Evolutionary conservation across 2,113 vertebrate genomes (phyloP).

Genomic region (Lontra canadensis): DNA sequence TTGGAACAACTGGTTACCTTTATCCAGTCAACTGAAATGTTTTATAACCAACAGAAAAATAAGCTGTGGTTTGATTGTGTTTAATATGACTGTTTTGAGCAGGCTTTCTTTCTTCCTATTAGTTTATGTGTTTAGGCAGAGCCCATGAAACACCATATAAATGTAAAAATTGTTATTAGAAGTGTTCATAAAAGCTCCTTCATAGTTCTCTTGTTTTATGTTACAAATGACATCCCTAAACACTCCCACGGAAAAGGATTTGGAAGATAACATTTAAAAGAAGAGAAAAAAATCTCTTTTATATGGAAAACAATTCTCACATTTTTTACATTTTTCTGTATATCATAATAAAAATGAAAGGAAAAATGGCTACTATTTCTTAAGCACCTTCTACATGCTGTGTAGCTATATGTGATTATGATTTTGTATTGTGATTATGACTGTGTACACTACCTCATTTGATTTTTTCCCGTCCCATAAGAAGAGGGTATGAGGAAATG

Average conservation of each 20-base stretch:
- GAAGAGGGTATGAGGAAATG: neutral
- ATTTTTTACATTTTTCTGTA: neutral
- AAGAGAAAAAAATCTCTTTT: neutral
- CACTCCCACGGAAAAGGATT: neutral
- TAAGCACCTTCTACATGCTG: neutral
- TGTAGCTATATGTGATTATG: neutral
- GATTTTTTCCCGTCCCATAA: neutral
- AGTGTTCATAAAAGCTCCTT: conserved; percentile 27
- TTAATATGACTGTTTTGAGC: neutral
- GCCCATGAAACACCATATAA: conserved; percentile 33
- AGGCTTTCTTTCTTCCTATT: neutral
- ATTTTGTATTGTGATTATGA: neutral
- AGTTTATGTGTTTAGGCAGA: neutral
- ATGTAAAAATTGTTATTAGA: conserved; percentile 45
- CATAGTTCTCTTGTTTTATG: conserved; percentile 33
- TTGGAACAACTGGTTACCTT: neutral
- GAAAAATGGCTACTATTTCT: neutral
- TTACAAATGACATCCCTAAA: conserved; percentile 26
- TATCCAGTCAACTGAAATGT: neutral
- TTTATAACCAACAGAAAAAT: neutral
- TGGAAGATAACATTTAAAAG: conserved; percentile 9
- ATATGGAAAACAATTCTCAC: neutral
- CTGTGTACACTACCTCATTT: neutral
- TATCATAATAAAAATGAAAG: neutral
- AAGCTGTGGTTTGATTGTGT: neutral